These are phyloP conservation scores for Mormyrus lacerda DNA, from an alignment of 2,113 vertebrate species.

Conservation along the genomic window DNA sequence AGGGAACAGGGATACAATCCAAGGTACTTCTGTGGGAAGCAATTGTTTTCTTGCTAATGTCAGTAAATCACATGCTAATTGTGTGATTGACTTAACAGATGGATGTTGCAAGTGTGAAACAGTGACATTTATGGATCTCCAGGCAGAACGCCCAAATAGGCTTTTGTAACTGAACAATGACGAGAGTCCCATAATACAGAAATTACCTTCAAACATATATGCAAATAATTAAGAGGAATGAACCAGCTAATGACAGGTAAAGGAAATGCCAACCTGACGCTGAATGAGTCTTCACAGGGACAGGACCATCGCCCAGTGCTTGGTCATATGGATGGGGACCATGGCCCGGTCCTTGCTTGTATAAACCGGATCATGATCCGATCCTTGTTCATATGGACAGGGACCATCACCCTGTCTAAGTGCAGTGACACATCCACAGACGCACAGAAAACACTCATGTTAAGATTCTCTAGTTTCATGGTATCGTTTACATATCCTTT, in stretches of 20 bases:
- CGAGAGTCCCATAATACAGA: neutral
- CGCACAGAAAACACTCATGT: neutral
- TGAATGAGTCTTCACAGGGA: neutral
- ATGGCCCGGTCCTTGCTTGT: neutral
- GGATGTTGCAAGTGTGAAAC: neutral
- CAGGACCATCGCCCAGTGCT: too few species aligned
- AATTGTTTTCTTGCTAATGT: neutral
- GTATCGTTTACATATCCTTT: neutral
- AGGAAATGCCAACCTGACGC: neutral
- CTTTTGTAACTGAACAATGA: neutral
- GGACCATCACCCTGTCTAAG: neutral
- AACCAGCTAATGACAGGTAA: neutral
- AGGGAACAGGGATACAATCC: neutral
- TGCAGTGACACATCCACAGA: neutral
- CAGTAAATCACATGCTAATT: neutral
- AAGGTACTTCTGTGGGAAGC: neutral
- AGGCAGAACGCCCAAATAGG: neutral
- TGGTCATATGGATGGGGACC: neutral
- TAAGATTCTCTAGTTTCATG: neutral
- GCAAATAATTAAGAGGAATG: constrained; percentile 8
- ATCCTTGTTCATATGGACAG: neutral
- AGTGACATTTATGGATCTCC: neutral
- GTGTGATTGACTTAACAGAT: neutral
- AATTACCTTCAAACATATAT: neutral
- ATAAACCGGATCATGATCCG: too few species aligned